Evolutionary conservation across 2,797 vertebrate species (phyloP), one percentile per base, ranked within the genome.

Genomic region (Crax fasciolata): DNA sequence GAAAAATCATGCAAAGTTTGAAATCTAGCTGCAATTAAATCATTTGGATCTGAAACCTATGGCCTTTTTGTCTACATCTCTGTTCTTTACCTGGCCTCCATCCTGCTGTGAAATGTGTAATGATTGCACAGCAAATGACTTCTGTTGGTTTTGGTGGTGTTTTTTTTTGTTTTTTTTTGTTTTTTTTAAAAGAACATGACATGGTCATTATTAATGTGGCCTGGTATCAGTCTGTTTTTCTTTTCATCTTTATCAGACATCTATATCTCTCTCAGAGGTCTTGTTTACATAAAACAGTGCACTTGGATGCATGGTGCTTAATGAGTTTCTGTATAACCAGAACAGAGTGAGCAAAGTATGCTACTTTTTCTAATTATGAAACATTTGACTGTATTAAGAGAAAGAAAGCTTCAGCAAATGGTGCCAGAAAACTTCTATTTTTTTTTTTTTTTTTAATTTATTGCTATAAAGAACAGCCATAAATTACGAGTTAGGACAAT

Each of bases 161-260:
- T 96, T 79, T 16, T 96, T 94, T 97, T 95, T 83, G 94, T 96
- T 83, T 96, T 93, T 97, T 95, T 82, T 95, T 96, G 95, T 92
- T 97, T 96, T 82, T 95, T 96, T 97, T 94, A 89, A 84, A 87
- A 89, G 93, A 97, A 88, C 87, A 88, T 89, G 92, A 97, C 96
- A 97, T 95, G 96, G 94, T 91, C 97, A 90, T 97, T 97, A 97
- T 96, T 98, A 97, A 97, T 94, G 95, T 90, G 94, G 98, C 94
- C 97, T 97, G 93, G 85, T 89, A 72, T 97, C 97, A 95, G 92
- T 87, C 96, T 96, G 85, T 94, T 86, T 90, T 96, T 85, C 97
- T 97, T 98, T 98, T 98, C 96, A 98, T 98, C 98, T 98, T 98
- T 97, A 97, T 98, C 97, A 96, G 94, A 95, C 97, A 96, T 97